Percentiles rank a stretch among this genome's conserved stretches.
These are phyloP conservation scores for Neostethus bicornis DNA, from an alignment of 2,797 vertebrate genomes.

Conservation along the genomic window DNA sequence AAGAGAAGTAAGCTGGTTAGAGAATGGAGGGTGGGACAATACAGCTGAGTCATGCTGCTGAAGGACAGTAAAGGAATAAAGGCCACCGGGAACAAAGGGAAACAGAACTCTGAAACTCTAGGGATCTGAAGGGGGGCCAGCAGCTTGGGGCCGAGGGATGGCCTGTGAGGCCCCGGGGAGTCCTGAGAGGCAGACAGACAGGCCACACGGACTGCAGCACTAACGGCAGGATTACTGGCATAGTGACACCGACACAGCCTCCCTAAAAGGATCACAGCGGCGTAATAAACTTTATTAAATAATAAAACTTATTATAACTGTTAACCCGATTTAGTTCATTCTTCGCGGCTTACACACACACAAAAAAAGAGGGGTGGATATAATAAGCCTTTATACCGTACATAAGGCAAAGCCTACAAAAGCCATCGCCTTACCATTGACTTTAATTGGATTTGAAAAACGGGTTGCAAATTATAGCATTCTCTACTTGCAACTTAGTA, in stretches of 20 bases:
- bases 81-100: slow-evolving; percentile 56
- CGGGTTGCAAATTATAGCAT: slow-evolving; percentile 99
- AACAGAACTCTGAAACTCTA: slow-evolving; percentile 64
- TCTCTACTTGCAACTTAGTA: slow-evolving; percentile 99
- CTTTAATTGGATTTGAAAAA: slow-evolving; percentile 99
- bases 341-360: slow-evolving; percentile 97
- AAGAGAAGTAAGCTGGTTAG: neutral
- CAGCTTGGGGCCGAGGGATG: slow-evolving; percentile 70
- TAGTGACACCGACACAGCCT: slow-evolving; percentile 94
- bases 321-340: slow-evolving; percentile 99
- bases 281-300: slow-evolving; percentile 99
- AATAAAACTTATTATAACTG: slow-evolving; percentile 99
- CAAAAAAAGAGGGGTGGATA: slow-evolving; percentile 94
- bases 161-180: slow-evolving; percentile 76
- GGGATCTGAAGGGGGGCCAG: slow-evolving; percentile 68
- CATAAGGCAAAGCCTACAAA: slow-evolving; percentile 98
- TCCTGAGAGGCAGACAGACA: slow-evolving; percentile 77
- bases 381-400: slow-evolving; percentile 99
- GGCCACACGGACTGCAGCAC: slow-evolving; percentile 87
- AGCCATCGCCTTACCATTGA: slow-evolving; percentile 98
- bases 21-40: neutral
- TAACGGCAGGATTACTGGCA: slow-evolving; percentile 94
- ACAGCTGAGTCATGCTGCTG: slow-evolving; percentile 38
- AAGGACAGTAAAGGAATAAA: slow-evolving; percentile 61
- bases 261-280: slow-evolving; percentile 99